Evolutionary conservation across 2,113 vertebrate species (phyloP), one percentile per base, ranked within the genome.

Genomic region (Callipepla squamata): DNA sequence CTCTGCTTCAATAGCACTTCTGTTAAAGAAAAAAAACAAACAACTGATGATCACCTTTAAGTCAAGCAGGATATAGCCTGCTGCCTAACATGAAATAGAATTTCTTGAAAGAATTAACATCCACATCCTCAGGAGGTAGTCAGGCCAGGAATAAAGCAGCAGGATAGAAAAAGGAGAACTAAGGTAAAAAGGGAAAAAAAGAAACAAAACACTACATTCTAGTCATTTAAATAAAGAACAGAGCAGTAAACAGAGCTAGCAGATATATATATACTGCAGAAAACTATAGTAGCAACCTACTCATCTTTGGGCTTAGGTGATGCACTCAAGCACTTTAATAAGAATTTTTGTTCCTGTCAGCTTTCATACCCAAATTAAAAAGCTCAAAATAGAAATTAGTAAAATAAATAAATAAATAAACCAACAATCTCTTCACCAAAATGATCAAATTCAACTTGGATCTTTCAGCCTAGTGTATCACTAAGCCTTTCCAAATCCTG

Each of bases 141-240:
- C 13, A 76, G 26, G 25, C 23, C 50, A 55, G 12, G 50, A 45
- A 50, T 44, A 55, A 51, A 83, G 57, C 0, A 47, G 21, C 3
- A 55, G 38, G 25, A 47, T 7, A 73, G 21, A 72, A 79, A 7
- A 21, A 80, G 11, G 4, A 74, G 13, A 79, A 66, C 3, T 11
- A 66, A 85, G 20, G 11, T 38, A 4, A 66, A 2, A 26, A 65
- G 26, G 51, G 8, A 9, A 16, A 53, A 50, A 36, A 6, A 6
- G 8, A 6, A 23, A 21, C 0, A n/a, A n/a, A 38, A 63, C 20
- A 48, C 9, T 45, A 14, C 15, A 6, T 3, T 15, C 3, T 19
- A 58, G 16, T 48, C 65, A 45, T 6, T 53, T 53, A 26, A 3
- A 40, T 30, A 32, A 82, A 87, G n/a, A 58, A 57, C 2, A 80